Evolutionary conservation across 1,140 invertebrate genomes (phyloP).

Genomic region (Monomorium pharaonis): DNA sequence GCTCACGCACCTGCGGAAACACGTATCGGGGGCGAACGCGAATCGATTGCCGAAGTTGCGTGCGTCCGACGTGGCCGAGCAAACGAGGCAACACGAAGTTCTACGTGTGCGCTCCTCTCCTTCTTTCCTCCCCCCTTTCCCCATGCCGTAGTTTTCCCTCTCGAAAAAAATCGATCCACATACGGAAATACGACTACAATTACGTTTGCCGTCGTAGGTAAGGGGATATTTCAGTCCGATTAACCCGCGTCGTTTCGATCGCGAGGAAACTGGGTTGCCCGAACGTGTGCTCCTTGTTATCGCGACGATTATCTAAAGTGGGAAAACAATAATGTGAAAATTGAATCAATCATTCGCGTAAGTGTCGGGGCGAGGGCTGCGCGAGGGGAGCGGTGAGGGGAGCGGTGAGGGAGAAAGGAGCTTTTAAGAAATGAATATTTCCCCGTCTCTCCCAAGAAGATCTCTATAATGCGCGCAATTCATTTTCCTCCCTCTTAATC

Average conservation of each 20-base stretch:
- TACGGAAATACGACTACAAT: slow-evolving; percentile 47
- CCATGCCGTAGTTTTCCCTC: neutral
- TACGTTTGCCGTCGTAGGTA: neutral
- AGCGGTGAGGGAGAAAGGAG: too few species aligned
- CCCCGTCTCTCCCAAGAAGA: neutral
- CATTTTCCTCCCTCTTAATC: neutral
- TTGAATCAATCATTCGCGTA: slow-evolving; percentile 22
- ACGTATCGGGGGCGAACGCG: neutral
- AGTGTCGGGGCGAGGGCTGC: neutral
- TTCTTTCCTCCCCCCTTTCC: neutral
- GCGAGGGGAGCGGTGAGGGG: too few species aligned
- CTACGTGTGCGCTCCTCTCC: neutral
- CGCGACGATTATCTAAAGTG: slow-evolving; percentile 40
- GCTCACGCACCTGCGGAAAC: slow-evolving; percentile 25
- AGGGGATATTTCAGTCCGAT: slow-evolving; percentile 32
- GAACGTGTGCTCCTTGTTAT: slow-evolving; percentile 16
- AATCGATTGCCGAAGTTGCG: slow-evolving; percentile 51
- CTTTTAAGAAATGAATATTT: slow-evolving; percentile 32
- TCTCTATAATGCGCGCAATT: neutral
- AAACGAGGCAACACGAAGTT: neutral
- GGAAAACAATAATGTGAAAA: slow-evolving; percentile 32
- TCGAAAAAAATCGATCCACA: slow-evolving; percentile 33
- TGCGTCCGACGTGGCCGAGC: neutral
- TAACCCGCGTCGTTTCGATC: neutral
- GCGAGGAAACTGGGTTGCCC: slow-evolving; percentile 10